Evolutionary conservation across 1,140 invertebrate species (phyloP).

Genomic region (Metaphire vulgaris): DNA sequence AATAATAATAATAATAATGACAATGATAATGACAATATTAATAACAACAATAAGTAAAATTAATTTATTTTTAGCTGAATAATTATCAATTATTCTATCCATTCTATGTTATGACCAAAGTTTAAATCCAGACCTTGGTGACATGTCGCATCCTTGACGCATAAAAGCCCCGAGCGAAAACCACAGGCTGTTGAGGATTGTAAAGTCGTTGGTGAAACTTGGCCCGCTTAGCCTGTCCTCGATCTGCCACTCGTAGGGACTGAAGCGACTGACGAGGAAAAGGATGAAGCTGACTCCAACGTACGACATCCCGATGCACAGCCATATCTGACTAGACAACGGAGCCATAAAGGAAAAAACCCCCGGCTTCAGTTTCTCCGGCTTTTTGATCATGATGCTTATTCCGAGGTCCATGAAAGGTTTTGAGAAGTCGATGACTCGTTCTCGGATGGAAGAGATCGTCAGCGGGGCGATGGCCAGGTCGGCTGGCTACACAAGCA

Average conservation of each 20-base stretch:
- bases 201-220: constrained; percentile 83
- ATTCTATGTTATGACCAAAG: too few species aligned
- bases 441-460: constrained; percentile 67
- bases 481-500: constrained; percentile 63
- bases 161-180: too few species aligned
- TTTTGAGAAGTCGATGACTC: constrained; percentile 91
- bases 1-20: not conserved
- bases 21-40: too few species aligned
- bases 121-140: constrained; percentile 82
- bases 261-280: too few species aligned
- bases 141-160: constrained; percentile 96
- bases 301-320: constrained; percentile 74
- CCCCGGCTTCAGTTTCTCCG: constrained; percentile 55
- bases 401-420: constrained; percentile 97
- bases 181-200: too few species aligned
- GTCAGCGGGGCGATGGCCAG: constrained; percentile 84
- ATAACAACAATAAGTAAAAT: too few species aligned
- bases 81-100: too few species aligned
- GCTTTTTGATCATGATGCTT: too few species aligned
- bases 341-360: constrained; percentile 97
- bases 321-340: constrained; percentile 93
- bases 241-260: constrained; percentile 85
- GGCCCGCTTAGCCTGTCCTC: constrained; percentile 46
- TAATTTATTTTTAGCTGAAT: too few species aligned
- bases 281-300: constrained; percentile 82